phyloP scores from a whole-genome alignment of 2,888 invertebrate species.

The Mimas tiliae region DNA sequence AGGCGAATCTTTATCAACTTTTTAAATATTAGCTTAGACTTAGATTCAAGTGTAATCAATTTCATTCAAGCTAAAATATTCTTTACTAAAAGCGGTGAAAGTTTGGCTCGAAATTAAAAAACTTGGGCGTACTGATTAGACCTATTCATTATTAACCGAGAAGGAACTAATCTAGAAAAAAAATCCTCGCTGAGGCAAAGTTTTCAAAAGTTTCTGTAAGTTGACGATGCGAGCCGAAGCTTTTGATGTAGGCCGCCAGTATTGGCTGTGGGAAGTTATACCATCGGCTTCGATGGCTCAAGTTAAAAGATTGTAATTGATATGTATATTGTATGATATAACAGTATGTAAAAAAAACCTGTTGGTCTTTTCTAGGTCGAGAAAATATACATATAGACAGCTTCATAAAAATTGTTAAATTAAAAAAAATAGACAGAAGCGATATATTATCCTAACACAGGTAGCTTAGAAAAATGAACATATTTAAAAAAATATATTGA shows the following conservation, averaged over 20 bases:
- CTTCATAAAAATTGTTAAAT: too few species aligned
- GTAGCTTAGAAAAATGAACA: too few species aligned
- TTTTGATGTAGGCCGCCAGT: slow-evolving; percentile 29
- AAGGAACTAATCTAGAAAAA: slow-evolving; percentile 46
- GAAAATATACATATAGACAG: too few species aligned
- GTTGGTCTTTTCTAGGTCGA: too few species aligned
- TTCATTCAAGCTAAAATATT: slow-evolving; percentile 9
- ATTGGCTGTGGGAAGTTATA: slow-evolving; percentile 29
- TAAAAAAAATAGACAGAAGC: too few species aligned
- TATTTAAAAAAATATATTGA: too few species aligned
- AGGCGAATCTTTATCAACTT: too few species aligned
- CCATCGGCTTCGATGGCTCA: slow-evolving; percentile 13
- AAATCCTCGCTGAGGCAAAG: slow-evolving; percentile 31
- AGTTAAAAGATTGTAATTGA: not conserved
- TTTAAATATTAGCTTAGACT: too few species aligned
- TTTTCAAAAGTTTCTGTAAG: slow-evolving; percentile 40
- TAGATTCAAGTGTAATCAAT: not conserved
- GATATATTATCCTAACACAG: too few species aligned
- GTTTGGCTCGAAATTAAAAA: slow-evolving; percentile 39
- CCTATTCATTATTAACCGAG: slow-evolving; percentile 41
- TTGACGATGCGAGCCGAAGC: slow-evolving; percentile 40
- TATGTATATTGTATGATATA: too few species aligned
- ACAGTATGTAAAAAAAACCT: too few species aligned
- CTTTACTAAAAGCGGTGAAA: slow-evolving; percentile 10
- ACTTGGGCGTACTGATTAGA: slow-evolving; percentile 38